Base-by-base conservation (phyloP, 2,888 invertebrate species). In the Mystacides longicornis region DNA sequence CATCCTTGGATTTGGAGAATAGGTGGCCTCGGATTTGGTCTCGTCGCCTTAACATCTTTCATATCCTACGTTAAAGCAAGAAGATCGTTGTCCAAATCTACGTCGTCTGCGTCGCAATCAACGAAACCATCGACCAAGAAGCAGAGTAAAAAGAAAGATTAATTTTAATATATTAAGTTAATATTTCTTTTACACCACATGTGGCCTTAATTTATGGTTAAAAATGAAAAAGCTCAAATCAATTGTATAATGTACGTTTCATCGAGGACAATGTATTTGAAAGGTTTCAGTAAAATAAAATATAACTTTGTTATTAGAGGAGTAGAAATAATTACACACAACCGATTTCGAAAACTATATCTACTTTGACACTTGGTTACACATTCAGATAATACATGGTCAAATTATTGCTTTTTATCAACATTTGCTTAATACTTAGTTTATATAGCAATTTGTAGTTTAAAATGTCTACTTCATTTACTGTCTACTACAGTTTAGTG, bases 1-100 rank as follows among this genome's bases (percentile, higher is more conserved):
- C 65, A 77, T 64, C 77, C 77, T 11, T 78, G 75, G 75, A 69
- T 78, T 46, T 77, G 76, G 77, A 75, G 75, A 64, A 73, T 75
- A 53, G 75, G 75, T 20, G 64, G 68, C 0, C 69, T 68, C 27
- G 78, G 78, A n/a, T 78, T 78, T 60, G 73, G 77, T 2, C 66
- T 78, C 23, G 77, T 77, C 1, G 74, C 70, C 3, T 63, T 78
- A 14, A 77, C 77, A 37, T 75, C 76, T 11, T 64, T 76, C 2
- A 76, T 77, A 60, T 77, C 78, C 1, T 64, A 77, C 14, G 57
- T 74, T 14, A 78, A 76, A 64, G 77, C 77, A 3, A 70, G 74
- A 5, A 56, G 49, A 21, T 57, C 56, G 9, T 14, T 37, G 14
- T 37, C 37, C 7, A 37, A 37, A 14, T 48, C 2, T 21, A n/a